phyloP scores from a whole-genome alignment of 2,888 invertebrate species.

The Erpobdella octoculata region DNA sequence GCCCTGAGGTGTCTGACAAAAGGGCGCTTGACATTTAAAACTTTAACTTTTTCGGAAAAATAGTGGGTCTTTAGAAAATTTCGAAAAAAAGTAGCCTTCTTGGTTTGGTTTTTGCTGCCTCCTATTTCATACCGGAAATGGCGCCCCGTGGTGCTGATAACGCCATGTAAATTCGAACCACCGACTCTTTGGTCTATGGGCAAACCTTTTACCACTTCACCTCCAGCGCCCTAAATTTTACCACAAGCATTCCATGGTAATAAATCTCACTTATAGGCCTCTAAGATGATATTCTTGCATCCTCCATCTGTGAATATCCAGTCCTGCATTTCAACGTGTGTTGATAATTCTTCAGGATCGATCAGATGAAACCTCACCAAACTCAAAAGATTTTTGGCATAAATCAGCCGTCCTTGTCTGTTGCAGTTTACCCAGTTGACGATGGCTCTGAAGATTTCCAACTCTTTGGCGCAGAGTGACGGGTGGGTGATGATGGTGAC shows the following conservation, averaged over 20 bases:
- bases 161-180: no score
- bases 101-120: no score
- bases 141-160: no score
- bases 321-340: constrained; percentile 31
- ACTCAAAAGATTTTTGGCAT: constrained; percentile 20
- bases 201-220: no score
- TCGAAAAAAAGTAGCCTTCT: no score
- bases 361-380: constrained; percentile 30
- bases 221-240: background rate
- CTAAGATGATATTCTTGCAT: constrained; percentile 28
- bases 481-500: constrained; percentile 27
- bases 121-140: no score
- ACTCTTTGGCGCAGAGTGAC: constrained; percentile 26
- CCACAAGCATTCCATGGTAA: background rate
- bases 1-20: no score
- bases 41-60: no score
- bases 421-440: constrained; percentile 32
- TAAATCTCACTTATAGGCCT: constrained; percentile 32
- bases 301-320: constrained; percentile 31
- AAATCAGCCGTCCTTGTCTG: constrained; percentile 21
- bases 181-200: no score
- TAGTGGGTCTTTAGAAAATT: no score
- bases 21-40: no score
- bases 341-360: constrained; percentile 32
- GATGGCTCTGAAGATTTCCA: constrained; percentile 32